These are phyloP conservation scores for Argentina silus DNA, from an alignment of 2,797 vertebrate species.

Conservation along the genomic window DNA sequence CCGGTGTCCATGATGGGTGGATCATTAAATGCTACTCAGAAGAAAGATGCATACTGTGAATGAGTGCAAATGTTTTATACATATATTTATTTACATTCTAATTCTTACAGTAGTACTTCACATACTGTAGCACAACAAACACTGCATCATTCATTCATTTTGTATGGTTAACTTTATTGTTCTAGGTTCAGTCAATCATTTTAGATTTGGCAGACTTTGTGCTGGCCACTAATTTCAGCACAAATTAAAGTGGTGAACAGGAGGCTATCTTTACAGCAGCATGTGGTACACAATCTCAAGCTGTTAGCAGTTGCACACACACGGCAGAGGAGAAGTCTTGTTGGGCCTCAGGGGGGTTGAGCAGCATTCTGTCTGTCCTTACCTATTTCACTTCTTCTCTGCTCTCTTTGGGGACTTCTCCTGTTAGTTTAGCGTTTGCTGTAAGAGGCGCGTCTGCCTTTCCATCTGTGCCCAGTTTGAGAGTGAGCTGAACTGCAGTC, in stretches of 20 bases:
- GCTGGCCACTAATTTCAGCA: constrained; percentile 65
- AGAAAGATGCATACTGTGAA: too few species aligned
- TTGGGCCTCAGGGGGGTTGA: constrained; percentile 71
- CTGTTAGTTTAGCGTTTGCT: constrained; percentile 79
- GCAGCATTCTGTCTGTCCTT: constrained; percentile 80
- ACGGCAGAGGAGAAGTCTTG: constrained; percentile 55
- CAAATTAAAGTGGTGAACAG: constrained; percentile 76
- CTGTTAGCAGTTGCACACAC: constrained; percentile 70
- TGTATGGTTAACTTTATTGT: constrained; percentile 35
- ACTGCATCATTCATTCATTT: constrained; percentile 53
- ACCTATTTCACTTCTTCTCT: constrained; percentile 72
- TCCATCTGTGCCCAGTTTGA: constrained; percentile 83
- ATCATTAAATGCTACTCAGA: too few species aligned
- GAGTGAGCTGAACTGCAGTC: constrained; percentile 80
- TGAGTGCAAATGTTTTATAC: too few species aligned
- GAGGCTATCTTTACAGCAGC: constrained; percentile 76
- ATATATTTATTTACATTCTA: too few species aligned
- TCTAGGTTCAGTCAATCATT: not conserved
- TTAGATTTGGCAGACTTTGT: constrained; percentile 1
- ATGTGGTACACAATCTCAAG: constrained; percentile 80
- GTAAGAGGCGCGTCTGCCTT: constrained; percentile 78
- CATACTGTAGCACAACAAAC: not conserved
- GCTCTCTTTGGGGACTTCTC: constrained; percentile 70
- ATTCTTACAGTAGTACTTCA: not conserved
- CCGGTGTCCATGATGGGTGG: too few species aligned